Base-by-base conservation (phyloP, 2,113 vertebrate genomes). In the Campylorhamphus procurvoides region DNA sequence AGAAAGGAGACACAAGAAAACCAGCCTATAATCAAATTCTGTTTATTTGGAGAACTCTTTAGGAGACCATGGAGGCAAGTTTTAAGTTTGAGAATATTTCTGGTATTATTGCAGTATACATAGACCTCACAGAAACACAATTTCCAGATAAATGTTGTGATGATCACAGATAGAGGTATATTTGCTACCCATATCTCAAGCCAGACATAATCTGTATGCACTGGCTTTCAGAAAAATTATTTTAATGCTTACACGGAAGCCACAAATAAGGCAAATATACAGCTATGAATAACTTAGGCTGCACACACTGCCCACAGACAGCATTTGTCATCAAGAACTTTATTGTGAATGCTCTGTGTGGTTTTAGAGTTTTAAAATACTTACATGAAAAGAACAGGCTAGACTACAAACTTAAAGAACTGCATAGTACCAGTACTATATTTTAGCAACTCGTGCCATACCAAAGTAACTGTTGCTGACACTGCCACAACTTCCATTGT, bases 91-190 rank as follows among this genome's bases (percentile, higher is more conserved):
- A 12, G 7, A 93, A 56, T 2, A 0, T 49, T 31, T 59, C 23
- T 5, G 24, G 5, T 8, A 10, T 29, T 37, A 56, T 31, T 93
- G 18, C 39, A 78, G 22, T 71, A 66, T 53, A 46, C 17, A 66
- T 5, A 0, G 1, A 56, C 39, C 19, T 62, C 7, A 75, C 3
- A 1, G 1, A 58, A 90, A 35, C 8, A 78, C 1, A 17, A 13
- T 40, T 83, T 91, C 47, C 13, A 75, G n/a, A 50, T 18, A n/a
- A 73, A n/a, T 16, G 55, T 1, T 15, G 28, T 60, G 37, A 47
- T 9, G 8, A 71, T 3, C 47, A 9, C 35, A 81, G 44, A 40
- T 11, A 75, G 6, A 81, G 8, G 6, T 50, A 0, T 37, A 84
- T 68, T 92, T 89, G 35, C 39, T 67, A 71, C 39, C 22, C 6